Evolutionary conservation across 2,113 vertebrate species (phyloP).

Genomic region (Ginglymostoma cirratum): DNA sequence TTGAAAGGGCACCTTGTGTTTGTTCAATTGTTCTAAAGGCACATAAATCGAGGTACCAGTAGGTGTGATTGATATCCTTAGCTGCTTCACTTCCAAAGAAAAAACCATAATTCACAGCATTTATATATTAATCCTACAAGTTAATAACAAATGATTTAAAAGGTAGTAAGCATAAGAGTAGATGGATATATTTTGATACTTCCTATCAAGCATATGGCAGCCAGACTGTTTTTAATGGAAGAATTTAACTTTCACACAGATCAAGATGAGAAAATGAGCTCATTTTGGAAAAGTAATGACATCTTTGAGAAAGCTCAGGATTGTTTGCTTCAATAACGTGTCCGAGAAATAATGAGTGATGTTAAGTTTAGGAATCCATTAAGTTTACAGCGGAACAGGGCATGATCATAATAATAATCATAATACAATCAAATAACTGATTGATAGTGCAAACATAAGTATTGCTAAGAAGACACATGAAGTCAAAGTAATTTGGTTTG

Average conservation of each 20-base stretch:
- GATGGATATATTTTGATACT: not conserved
- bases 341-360: not conserved
- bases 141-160: not conserved
- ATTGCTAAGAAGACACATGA: too few relatives aligned
- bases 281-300: not conserved
- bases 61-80: not conserved
- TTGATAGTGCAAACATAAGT: too few relatives aligned
- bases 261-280: not conserved
- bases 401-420: not conserved
- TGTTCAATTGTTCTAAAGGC: not conserved
- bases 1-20: constrained; percentile 60
- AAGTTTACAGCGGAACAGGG: not conserved
- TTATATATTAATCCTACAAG: not conserved
- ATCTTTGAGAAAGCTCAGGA: not conserved
- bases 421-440: not conserved
- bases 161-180: not conserved
- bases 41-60: not conserved
- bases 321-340: not conserved
- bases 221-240: not conserved
- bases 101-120: not conserved
- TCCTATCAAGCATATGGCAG: not conserved
- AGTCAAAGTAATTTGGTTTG: too few relatives aligned
- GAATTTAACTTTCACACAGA: not conserved
- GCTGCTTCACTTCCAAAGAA: not conserved
- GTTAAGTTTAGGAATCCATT: not conserved